Evolutionary conservation across 1,140 invertebrate genomes (phyloP).

Genomic region (Drosophila tani): DNA sequence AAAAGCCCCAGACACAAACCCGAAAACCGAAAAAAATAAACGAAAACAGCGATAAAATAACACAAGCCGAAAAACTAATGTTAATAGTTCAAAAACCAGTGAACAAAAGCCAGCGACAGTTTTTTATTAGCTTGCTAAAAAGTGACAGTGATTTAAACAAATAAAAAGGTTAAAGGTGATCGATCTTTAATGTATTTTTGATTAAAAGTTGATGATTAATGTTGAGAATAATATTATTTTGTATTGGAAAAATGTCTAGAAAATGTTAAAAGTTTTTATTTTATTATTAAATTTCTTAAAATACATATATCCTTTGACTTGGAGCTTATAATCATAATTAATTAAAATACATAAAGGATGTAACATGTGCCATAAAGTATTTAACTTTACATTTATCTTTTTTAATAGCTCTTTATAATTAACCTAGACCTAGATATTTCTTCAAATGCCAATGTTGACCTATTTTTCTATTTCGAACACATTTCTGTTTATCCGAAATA

Average conservation of each 20-base stretch:
- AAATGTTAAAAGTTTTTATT: background rate
- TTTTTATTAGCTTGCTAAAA: background rate
- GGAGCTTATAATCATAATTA: no score
- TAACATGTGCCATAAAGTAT: background rate
- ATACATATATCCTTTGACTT: no score
- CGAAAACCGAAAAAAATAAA: background rate
- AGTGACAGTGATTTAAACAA: background rate
- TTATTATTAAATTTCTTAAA: no score
- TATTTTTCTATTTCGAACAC: background rate
- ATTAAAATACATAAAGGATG: background rate
- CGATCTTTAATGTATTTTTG: background rate
- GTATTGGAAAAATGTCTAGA: no score
- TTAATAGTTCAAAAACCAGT: conserved; percentile 9
- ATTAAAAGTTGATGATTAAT: no score
- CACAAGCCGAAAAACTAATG: background rate
- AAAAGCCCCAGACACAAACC: background rate
- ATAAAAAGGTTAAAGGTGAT: background rate
- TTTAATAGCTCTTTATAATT: background rate
- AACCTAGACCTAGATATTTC: conserved; percentile 8
- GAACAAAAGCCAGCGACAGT: background rate
- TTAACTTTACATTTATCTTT: no score
- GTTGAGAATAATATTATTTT: background rate
- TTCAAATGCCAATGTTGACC: background rate
- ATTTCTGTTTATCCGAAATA: conserved; percentile 13
- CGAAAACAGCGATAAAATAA: conserved; percentile 2